Conservation (phyloP, 1,140 invertebrate species). For the Papilio xuthus region DNA sequence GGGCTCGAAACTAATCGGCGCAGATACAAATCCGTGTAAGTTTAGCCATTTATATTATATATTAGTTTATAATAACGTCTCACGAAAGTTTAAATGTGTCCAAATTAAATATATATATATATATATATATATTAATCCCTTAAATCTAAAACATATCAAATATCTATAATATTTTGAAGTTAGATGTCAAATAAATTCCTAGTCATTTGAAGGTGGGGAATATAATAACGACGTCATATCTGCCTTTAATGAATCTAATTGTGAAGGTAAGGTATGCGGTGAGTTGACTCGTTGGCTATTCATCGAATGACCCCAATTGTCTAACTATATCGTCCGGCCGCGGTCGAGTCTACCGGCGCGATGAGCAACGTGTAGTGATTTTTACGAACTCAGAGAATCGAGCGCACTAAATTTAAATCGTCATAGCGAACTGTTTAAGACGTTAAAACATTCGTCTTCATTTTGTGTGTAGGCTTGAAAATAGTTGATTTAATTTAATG, state of each 20-base stretch:
- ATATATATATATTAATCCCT: too few relatives aligned
- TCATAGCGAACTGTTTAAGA: background rate
- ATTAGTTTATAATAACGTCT: too few relatives aligned
- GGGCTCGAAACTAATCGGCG: too few relatives aligned
- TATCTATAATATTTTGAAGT: too few relatives aligned
- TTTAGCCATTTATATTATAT: too few relatives aligned
- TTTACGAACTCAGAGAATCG: conserved; percentile 34
- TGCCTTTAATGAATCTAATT: conserved; percentile 20
- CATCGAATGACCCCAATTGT: conserved; percentile 74
- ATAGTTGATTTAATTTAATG: background rate
- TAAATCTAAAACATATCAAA: too few relatives aligned
- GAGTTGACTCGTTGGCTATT: conserved; percentile 45
- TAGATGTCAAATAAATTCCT: too few relatives aligned
- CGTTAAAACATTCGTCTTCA: conserved; percentile 9
- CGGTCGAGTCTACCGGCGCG: conserved; percentile 38
- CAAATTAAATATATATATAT: too few relatives aligned
- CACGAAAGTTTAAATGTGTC: too few relatives aligned
- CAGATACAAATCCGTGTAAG: too few relatives aligned
- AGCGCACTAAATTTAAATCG: conserved; percentile 13
- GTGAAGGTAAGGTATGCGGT: conserved; percentile 32
- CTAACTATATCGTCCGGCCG: conserved; percentile 60
- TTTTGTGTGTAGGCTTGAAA: background rate
- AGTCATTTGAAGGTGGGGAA: background rate
- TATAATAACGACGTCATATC: background rate
- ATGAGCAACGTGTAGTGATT: conserved; percentile 34